Evolutionary conservation across 1,140 invertebrate genomes (phyloP).

Genomic region (Brachionus sp.): DNA sequence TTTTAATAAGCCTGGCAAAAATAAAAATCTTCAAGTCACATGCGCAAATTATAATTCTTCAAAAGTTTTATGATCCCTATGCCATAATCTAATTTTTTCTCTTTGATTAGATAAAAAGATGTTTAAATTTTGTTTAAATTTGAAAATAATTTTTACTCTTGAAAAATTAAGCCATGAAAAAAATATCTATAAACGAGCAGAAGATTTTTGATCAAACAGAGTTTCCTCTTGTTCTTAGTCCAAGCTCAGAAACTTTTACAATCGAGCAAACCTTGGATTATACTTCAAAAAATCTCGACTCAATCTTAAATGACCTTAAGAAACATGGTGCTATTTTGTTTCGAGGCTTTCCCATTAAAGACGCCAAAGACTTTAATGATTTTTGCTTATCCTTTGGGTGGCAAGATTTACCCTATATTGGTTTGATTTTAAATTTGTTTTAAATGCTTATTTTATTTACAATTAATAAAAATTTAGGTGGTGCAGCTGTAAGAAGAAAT

Average conservation of each 20-base stretch:
- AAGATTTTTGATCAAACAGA: background rate
- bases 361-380: conserved; percentile 50
- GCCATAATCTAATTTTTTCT: background rate
- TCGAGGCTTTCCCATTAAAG: conserved; percentile 50
- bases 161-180: background rate
- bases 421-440: conserved; percentile 7
- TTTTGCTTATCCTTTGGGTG: conserved; percentile 51
- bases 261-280: background rate
- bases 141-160: background rate
- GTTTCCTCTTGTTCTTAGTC: background rate
- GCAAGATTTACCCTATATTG: conserved; percentile 51
- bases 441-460: background rate
- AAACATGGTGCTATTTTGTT: conserved; percentile 52
- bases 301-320: conserved; percentile 48
- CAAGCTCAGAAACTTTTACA: background rate
- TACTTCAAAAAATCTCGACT: conserved; percentile 39
- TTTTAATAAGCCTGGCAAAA: no score
- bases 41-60: background rate
- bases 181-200: background rate
- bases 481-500: conserved; percentile 49
- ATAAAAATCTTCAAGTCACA: background rate
- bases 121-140: background rate
- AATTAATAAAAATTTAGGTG: background rate
- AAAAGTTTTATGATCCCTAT: background rate
- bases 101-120: background rate